phyloP scores from a whole-genome alignment of 2,888 invertebrate genomes.

The Adela reaumurella region DNA sequence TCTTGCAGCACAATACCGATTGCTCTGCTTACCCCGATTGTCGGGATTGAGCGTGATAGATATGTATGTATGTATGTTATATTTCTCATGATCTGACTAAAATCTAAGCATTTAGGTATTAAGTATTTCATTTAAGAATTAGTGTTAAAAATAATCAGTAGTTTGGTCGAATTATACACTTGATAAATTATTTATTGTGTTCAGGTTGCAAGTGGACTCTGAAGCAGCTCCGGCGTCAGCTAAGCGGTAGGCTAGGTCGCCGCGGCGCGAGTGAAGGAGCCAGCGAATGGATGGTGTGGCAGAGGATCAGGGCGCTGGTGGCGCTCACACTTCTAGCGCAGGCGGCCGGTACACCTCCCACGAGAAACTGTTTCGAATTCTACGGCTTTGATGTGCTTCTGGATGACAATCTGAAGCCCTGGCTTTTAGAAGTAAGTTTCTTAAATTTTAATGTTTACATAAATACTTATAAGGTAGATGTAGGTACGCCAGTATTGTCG shows the following conservation, averaged over 20 bases:
- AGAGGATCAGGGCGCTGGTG: slow-evolving; percentile 69
- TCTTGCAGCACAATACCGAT: too few species aligned
- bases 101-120: slow-evolving; percentile 4
- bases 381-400: slow-evolving; percentile 90
- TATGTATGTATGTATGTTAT: too few species aligned
- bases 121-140: slow-evolving; percentile 5
- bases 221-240: slow-evolving; percentile 71
- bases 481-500: too few species aligned
- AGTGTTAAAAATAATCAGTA: slow-evolving; percentile 7
- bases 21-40: too few species aligned
- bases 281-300: slow-evolving; percentile 78
- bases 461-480: too few species aligned
- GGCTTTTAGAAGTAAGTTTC: slow-evolving; percentile 86
- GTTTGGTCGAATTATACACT: too few species aligned
- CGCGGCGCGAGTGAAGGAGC: slow-evolving; percentile 58
- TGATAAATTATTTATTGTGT: too few species aligned
- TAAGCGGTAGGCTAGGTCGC: slow-evolving; percentile 41
- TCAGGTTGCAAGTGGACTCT: slow-evolving; percentile 84
- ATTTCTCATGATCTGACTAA: too few species aligned
- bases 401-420: slow-evolving; percentile 78
- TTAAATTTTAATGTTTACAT: too few species aligned
- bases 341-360: slow-evolving; percentile 64
- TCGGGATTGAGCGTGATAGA: too few species aligned
- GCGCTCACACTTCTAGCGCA: slow-evolving; percentile 76
- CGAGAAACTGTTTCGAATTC: slow-evolving; percentile 81